Base-by-base conservation (phyloP, 2,888 invertebrate genomes). In the Lamellibrachia columna region DNA sequence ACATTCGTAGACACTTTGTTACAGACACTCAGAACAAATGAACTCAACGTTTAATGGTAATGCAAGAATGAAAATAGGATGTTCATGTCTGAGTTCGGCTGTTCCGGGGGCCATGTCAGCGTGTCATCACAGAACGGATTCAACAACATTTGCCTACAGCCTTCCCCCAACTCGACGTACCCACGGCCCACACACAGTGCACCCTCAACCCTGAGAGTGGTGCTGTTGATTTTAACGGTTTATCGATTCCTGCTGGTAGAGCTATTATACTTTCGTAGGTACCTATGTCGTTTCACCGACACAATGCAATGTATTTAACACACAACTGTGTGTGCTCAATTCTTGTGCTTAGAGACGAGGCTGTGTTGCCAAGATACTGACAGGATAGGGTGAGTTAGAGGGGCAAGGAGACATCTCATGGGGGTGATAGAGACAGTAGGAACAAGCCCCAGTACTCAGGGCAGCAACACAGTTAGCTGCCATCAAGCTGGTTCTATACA, bases 141-240 rank as follows among this genome's bases (percentile, higher is more conserved):
- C 75, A 75, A 75, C 75, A 22, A 75, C 22, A 75, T 75, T 22
- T 15, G 75, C 75, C 75, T n/a, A 15, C 6, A n/a, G 22, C 75
- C 75, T 75, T 15, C 75, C 75, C 75, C 75, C 75, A 22, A 75
- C 75, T 75, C 22, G 75, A 75, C n/a, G 75, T 6, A 75, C 22
- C 22, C 22, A 15, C 22, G 75, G 22, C 40, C 75, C 75, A 75
- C 75, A 75, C 75, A 75, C 15, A 75, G 22, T 4, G 75, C 15
- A 75, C 22, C 75, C 75, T 22, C 75, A 75, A 75, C 75, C 22
- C 22, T n/a, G 15, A 4, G 22, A 6, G 75, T n/a, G n/a, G n/a
- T 75, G 75, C 15, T 75, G 75, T 75, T 75, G 75, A 75, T 75
- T 75, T 75, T 75, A 75, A 75, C 75, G 75, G 75, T 75, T 75